Evolutionary conservation across 2,113 vertebrate species (phyloP), one percentile per base, ranked within the genome.

Genomic region (Scophthalmus maximus): DNA sequence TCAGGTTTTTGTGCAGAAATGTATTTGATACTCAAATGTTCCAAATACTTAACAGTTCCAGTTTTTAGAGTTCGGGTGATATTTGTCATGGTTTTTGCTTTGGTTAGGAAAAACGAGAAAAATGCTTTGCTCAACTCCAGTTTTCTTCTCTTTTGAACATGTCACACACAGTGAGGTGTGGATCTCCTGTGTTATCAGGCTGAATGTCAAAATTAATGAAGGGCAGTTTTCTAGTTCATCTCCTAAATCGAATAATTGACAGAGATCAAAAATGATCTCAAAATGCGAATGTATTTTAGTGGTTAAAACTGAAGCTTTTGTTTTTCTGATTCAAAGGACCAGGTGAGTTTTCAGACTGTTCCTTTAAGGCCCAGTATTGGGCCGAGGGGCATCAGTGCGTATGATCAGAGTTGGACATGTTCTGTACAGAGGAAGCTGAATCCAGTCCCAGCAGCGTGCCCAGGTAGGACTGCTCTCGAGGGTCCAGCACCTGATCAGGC

Each of bases 381-480:
- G 2, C 23, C 53, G 32, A 20, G 3, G 1, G 2, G 22, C 22
- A 3, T 91, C 88, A 93, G 73, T 92, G 91, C 29, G 89, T 76
- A 58, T 92, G 95, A 34, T 96, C 96, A 1, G 84, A 87, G 67
- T 79, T 93, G 23, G 95, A 87, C 76, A 97, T 91, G 79, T 82
- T 96, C 74, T 95, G 95, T 29, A 95, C 95, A 66, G 95, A 20
- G 0, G 95, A 67, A 78, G 94, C 74, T 3, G 94, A 86, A 71
- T 98, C 98, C 5, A 98, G 94, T 57, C 96, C 96, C 64, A 99
- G 88, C 36, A 99, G 82, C 1, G 97, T 95, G 30, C 97, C 97
- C 56, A 99, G 93, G 36, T 98, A 98, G 0, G 96, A 97, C 82
- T 95, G 98, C 73, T 99, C 96, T 88, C 96, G 92, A 22, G 95